Evolutionary conservation across 37 sponge, comb jelly and placozoan genomes (phyloP).

Genomic region (Theonella swinhoei): DNA sequence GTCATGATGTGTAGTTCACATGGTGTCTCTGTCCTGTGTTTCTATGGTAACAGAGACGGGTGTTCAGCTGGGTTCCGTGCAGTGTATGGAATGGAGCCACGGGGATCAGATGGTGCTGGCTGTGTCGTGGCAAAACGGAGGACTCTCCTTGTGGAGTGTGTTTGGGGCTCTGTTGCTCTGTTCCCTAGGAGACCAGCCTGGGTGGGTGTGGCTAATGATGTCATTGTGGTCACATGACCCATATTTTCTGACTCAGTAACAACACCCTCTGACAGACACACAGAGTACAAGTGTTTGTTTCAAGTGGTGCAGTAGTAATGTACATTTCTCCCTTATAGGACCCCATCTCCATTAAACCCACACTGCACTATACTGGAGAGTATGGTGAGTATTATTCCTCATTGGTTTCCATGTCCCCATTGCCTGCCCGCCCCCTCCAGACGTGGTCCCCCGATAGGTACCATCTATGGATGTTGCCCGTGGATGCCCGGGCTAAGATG

Average conservation of each 20-base stretch:
- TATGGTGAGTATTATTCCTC: slow-evolving; percentile 17
- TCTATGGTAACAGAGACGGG: slow-evolving; percentile 26
- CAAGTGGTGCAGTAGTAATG: too few species aligned
- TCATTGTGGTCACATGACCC: background rate
- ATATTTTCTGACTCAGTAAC: background rate
- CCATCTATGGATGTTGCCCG: slow-evolving; percentile 73
- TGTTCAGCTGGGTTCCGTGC: slow-evolving; percentile 60
- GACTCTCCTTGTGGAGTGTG: slow-evolving; percentile 80
- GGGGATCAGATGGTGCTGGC: slow-evolving; percentile 71
- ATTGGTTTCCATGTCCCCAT: background rate
- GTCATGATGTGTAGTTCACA: too few species aligned
- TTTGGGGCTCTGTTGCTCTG: slow-evolving; percentile 83
- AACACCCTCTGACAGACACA: background rate
- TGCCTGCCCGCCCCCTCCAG: slow-evolving; percentile 17
- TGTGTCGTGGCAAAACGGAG: slow-evolving; percentile 81
- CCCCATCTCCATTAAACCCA: slow-evolving; percentile 63
- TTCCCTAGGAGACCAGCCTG: slow-evolving; percentile 74
- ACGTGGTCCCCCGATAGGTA: slow-evolving; percentile 78
- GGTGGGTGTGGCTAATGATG: slow-evolving; percentile 35
- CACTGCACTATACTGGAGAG: slow-evolving; percentile 50
- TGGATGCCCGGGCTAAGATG: too few species aligned
- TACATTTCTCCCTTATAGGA: slow-evolving; percentile 20
- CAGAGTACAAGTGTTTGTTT: too few species aligned
- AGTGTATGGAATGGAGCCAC: slow-evolving; percentile 69
- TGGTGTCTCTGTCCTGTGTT: too few species aligned